These are phyloP conservation scores for Harpalus rufipes DNA, from an alignment of 2,888 invertebrate genomes.

Conservation along the genomic window DNA sequence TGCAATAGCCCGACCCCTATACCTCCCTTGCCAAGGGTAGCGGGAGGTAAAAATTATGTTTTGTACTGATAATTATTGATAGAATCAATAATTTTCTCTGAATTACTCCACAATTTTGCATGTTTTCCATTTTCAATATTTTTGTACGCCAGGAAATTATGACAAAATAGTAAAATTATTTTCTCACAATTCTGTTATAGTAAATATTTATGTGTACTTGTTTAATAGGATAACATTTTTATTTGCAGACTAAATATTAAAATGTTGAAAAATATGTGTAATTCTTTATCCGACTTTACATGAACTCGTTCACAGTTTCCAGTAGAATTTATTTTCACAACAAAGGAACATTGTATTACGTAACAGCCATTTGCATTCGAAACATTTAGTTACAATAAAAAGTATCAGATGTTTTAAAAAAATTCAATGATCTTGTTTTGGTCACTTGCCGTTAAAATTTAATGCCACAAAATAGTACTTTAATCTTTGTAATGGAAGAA, in stretches of 20 bases:
- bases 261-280: background rate
- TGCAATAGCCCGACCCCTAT: too few relatives aligned
- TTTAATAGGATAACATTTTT: background rate
- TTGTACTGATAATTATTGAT: too few relatives aligned
- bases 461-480: slow-evolving; percentile 17
- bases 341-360: background rate
- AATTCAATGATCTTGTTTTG: background rate
- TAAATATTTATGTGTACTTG: background rate
- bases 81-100: too few relatives aligned
- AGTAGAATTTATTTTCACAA: background rate
- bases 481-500: slow-evolving; percentile 39
- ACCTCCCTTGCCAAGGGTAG: too few relatives aligned
- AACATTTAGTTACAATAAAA: too few relatives aligned
- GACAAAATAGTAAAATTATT: too few relatives aligned
- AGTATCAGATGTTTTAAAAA: too few relatives aligned
- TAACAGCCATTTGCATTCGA: background rate
- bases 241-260: background rate
- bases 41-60: too few relatives aligned
- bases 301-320: background rate
- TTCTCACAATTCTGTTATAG: background rate
- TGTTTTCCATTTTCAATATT: too few relatives aligned
- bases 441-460: slow-evolving; percentile 7
- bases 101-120: too few relatives aligned
- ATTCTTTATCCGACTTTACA: background rate
- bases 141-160: too few relatives aligned